phyloP scores from a whole-genome alignment of 2,113 vertebrate genomes.

The Sceloporus tristichus region DNA sequence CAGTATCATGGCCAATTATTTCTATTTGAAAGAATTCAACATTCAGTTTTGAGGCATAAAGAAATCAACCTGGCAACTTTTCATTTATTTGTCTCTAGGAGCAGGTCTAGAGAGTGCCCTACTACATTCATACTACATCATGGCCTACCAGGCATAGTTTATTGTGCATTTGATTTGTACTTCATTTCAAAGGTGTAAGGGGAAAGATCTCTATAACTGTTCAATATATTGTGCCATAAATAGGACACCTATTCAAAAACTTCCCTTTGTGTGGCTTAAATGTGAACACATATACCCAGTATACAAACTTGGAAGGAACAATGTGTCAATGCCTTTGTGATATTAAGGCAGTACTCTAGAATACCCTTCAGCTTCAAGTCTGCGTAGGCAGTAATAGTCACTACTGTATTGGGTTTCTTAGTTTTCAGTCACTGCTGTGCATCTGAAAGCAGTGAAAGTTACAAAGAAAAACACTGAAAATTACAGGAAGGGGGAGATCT shows the following conservation, averaged over 20 bases:
- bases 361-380: conserved; percentile 57
- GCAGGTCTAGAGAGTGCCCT: background rate
- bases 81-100: background rate
- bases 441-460: conserved; percentile 64
- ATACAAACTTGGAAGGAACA: conserved; percentile 54
- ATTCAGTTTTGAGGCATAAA: background rate
- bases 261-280: conserved; percentile 62
- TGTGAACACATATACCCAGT: conserved; percentile 52
- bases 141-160: conserved; percentile 34
- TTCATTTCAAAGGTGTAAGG: conserved; percentile 49
- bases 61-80: background rate
- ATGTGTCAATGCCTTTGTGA: conserved; percentile 53
- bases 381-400: conserved; percentile 58
- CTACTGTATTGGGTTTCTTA: conserved; percentile 50
- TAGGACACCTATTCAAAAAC: conserved; percentile 67
- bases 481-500: conserved; percentile 54
- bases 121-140: background rate
- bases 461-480: conserved; percentile 67
- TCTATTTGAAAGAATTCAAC: background rate
- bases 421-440: conserved; percentile 66
- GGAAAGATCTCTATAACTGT: background rate
- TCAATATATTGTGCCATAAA: conserved; percentile 62
- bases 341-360: conserved; percentile 60
- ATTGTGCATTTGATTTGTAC: conserved; percentile 40
- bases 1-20: background rate